These are phyloP conservation scores for Pangasius mekongensis DNA, from an alignment of 2,797 vertebrate species.

Conservation along the genomic window DNA sequence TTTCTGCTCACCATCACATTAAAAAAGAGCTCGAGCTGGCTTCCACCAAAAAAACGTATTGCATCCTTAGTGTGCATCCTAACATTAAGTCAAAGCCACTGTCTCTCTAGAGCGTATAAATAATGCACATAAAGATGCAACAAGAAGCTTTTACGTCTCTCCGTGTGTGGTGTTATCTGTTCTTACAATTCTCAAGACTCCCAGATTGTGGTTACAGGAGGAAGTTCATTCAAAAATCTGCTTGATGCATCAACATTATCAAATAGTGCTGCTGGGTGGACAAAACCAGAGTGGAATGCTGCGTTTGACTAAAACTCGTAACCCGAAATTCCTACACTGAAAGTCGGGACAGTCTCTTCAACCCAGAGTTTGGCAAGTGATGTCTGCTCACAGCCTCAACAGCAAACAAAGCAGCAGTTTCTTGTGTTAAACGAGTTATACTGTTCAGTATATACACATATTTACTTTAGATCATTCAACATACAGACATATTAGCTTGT, in stretches of 20 bases:
- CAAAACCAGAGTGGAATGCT: background rate
- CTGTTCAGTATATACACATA: no score
- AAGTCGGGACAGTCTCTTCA: no score
- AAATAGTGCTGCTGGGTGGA: background rate
- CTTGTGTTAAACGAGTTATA: no score
- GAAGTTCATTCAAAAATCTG: slow-evolving; percentile 14
- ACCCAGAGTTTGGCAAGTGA: no score
- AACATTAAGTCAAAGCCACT: slow-evolving; percentile 32
- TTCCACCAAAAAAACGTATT: background rate
- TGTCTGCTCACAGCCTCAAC: no score
- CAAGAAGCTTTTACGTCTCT: slow-evolving; percentile 39
- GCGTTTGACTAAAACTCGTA: no score
- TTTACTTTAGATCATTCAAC: no score
- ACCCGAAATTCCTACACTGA: no score
- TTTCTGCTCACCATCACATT: slow-evolving; percentile 58
- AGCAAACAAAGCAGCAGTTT: no score
- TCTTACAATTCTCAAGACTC: slow-evolving; percentile 9
- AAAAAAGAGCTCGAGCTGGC: slow-evolving; percentile 53
- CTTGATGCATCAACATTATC: slow-evolving; percentile 3
- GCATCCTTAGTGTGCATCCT: background rate
- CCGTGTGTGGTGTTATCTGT: background rate
- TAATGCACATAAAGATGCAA: slow-evolving; percentile 43
- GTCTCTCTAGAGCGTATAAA: slow-evolving; percentile 24
- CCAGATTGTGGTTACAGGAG: background rate
- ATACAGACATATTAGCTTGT: no score